These are phyloP conservation scores for Xestobium rufovillosum DNA, from an alignment of 2,888 invertebrate genomes.

Conservation along the genomic window DNA sequence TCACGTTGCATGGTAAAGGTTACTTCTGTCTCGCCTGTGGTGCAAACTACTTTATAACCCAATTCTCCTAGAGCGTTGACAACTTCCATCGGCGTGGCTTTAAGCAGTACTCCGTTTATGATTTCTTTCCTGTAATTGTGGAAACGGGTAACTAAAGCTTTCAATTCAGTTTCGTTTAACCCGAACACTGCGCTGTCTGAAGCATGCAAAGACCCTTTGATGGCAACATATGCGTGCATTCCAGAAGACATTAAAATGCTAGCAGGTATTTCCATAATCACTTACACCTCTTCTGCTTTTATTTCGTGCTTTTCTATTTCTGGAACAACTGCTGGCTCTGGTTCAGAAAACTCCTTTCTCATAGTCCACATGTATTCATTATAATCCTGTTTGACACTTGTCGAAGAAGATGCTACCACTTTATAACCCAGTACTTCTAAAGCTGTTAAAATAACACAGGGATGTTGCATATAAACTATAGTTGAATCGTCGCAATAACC, in stretches of 20 bases:
- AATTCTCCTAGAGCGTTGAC: constrained; percentile 69
- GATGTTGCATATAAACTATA: constrained; percentile 80
- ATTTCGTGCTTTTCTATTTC: too few relatives aligned
- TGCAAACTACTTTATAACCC: constrained; percentile 69
- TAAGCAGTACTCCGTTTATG: constrained; percentile 66
- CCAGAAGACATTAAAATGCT: constrained; percentile 44
- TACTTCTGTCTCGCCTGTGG: constrained; percentile 73
- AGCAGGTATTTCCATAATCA: constrained; percentile 40
- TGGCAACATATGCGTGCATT: constrained; percentile 64
- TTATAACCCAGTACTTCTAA: constrained; percentile 83
- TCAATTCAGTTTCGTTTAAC: constrained; percentile 59
- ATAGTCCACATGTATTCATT: constrained; percentile 93
- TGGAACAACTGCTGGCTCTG: constrained; percentile 62
- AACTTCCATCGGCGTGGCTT: constrained; percentile 60
- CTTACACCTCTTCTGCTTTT: constrained; percentile 13
- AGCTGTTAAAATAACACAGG: constrained; percentile 78
- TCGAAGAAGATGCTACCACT: constrained; percentile 80
- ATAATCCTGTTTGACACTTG: constrained; percentile 78
- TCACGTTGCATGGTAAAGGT: constrained; percentile 80
- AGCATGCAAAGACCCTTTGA: constrained; percentile 73
- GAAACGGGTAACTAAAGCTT: constrained; percentile 63
- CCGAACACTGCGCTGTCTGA: constrained; percentile 70
- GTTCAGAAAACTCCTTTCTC: constrained; percentile 80
- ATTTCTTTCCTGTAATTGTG: constrained; percentile 52
- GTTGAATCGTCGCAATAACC: constrained; percentile 80